Evolutionary conservation across 2,113 vertebrate genomes (phyloP).

Genomic region (Pteruthius melanotis): DNA sequence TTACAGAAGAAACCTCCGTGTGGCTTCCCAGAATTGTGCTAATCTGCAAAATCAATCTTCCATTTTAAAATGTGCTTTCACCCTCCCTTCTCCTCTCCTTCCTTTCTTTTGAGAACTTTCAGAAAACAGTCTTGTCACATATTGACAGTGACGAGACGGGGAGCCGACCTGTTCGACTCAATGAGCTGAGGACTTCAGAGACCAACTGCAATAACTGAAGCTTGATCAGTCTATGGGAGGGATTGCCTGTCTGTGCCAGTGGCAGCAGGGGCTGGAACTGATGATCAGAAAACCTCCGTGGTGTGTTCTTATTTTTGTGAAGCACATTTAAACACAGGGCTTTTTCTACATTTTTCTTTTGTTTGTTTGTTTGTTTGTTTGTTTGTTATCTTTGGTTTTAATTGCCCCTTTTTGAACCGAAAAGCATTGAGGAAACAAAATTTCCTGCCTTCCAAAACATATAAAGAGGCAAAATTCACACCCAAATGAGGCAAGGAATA

Average conservation of each 20-base stretch:
- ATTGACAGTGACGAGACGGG: background rate
- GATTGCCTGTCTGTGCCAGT: background rate
- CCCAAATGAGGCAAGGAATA: background rate
- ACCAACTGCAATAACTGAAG: background rate
- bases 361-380: fast-evolving
- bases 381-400: background rate
- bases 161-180: background rate
- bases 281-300: background rate
- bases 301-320: background rate
- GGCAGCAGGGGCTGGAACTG: background rate
- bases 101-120: constrained; percentile 5
- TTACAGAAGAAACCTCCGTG: background rate
- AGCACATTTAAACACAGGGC: background rate
- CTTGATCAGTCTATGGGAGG: background rate
- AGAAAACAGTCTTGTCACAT: constrained; percentile 16
- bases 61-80: background rate
- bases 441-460: background rate
- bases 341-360: background rate
- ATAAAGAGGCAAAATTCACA: background rate
- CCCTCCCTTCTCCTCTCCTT: background rate
- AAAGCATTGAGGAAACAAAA: background rate
- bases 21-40: background rate
- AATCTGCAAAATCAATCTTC: constrained; percentile 4
- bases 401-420: background rate
- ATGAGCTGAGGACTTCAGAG: constrained; percentile 18